These are phyloP conservation scores for Metaphire vulgaris DNA, from an alignment of 1,140 invertebrate species.

Conservation along the genomic window DNA sequence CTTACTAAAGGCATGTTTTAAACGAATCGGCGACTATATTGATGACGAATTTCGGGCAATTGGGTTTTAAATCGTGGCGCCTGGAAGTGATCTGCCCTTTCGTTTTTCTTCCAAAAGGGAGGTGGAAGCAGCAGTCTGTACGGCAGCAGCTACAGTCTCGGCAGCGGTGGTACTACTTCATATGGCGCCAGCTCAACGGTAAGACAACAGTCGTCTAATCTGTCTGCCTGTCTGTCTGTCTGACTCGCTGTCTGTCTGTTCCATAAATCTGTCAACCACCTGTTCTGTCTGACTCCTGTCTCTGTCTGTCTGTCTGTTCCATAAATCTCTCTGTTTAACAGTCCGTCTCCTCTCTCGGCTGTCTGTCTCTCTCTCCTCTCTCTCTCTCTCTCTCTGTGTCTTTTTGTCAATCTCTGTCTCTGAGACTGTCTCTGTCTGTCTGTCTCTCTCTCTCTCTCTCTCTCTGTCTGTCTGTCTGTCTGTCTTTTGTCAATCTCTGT, in stretches of 20 bases:
- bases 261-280: not conserved
- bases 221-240: not conserved
- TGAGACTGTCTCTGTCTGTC: not conserved
- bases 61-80: too few relatives aligned
- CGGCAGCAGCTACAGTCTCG: not conserved
- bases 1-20: too few relatives aligned
- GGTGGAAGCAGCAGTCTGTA: too few relatives aligned
- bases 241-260: not conserved
- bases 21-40: too few relatives aligned
- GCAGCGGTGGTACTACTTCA: not conserved
- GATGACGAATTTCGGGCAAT: too few relatives aligned
- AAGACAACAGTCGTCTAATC: not conserved
- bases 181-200: not conserved
- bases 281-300: not conserved
- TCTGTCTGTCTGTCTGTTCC: not conserved
- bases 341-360: not conserved
- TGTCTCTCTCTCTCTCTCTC: not conserved
- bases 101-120: too few relatives aligned
- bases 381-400: not conserved
- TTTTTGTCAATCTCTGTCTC: too few relatives aligned
- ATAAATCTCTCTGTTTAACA: not conserved
- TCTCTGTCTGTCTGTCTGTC: not conserved
- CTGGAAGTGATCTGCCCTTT: too few relatives aligned
- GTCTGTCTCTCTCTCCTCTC: not conserved
- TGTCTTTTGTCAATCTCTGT: not conserved